Evolutionary conservation across 2,797 vertebrate genomes (phyloP), one percentile per base, ranked within the genome.

Genomic region (Eremophila alpestris): DNA sequence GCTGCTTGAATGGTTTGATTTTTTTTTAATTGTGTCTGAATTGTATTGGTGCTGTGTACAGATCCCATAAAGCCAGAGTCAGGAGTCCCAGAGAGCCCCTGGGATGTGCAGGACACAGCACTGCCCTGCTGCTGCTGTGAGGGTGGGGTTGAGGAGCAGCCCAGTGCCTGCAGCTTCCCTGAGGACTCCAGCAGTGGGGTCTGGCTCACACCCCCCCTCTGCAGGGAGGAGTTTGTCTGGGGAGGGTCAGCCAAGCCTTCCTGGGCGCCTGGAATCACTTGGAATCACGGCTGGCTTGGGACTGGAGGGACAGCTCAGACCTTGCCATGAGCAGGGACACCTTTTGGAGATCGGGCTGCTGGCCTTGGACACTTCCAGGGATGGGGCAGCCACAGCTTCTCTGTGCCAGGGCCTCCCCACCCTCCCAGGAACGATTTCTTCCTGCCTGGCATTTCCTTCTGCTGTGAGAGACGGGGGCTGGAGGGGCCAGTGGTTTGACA

Each of bases 401-500:
- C 40, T 46, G 68, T 68, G 70, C 34, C 48, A 41, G 21, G 54
- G 54, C 48, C 27, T 75, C 15, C 0, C 8, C 32, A 16, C 10
- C 32, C 70, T 81, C 36, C 2, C 30, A 62, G 36, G 32, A 62
- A 7, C 1, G 2, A 29, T 62, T 55, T 9, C 56, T 21, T n/a
- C 38, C 21, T 49, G 41, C 36, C 13, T 55, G 52, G 40, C 63
- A 24, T 59, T 59, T 89, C 29, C 49, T 86, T 45, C 69, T 49
- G 56, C 55, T 43, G 10, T 11, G 1, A 41, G 45, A 67, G 32
- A 63, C 3, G 0, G 0, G 40, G 63, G 26, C 45, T 32, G 34
- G 15, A 29, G 1, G 3, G 34, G 45, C 30, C 0, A 0, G 8
- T 5, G 83, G 15, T 55, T 70, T 58, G 76, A 81, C 1, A 9